A percentile compares a stretch with the other conserved stretches of the same genome.
Evolutionary conservation across 2,797 vertebrate species (phyloP).

Genomic region (Pseudocheirus occidentalis): DNA sequence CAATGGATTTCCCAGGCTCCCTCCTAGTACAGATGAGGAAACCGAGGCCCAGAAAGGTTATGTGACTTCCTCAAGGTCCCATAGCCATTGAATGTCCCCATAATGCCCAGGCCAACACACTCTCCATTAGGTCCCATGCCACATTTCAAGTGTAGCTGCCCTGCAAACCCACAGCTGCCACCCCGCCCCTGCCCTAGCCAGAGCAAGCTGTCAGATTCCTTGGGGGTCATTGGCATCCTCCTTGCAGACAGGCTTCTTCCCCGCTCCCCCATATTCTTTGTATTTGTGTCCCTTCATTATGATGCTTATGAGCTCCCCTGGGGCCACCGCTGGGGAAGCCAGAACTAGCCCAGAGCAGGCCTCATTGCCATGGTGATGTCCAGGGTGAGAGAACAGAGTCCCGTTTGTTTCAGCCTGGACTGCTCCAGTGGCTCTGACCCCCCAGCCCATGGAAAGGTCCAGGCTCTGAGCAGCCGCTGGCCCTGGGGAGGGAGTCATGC

Average conservation of each 20-base stretch:
- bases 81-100: not conserved
- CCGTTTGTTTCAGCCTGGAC: constrained; percentile 1
- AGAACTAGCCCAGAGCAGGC: constrained; percentile 22
- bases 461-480: not conserved
- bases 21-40: not conserved
- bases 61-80: not conserved
- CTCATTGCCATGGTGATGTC: constrained; percentile 57
- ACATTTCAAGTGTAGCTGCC: too few relatives aligned
- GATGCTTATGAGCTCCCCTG: constrained; percentile 44
- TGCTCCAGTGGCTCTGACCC: not conserved
- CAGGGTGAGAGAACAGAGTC: constrained; percentile 40
- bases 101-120: not conserved
- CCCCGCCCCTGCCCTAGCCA: not conserved
- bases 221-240: not conserved
- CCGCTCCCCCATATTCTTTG: not conserved
- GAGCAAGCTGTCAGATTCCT: not conserved
- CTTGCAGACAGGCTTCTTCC: not conserved
- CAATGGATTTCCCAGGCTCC: not conserved
- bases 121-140: not conserved
- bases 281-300: constrained; percentile 27
- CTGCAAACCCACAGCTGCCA: not conserved
- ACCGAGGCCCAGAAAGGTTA: not conserved
- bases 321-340: not conserved
- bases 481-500: not conserved
- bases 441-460: not conserved